Evolutionary conservation across 2,797 vertebrate species (phyloP).

Genomic region (Pangasius mekongensis): DNA sequence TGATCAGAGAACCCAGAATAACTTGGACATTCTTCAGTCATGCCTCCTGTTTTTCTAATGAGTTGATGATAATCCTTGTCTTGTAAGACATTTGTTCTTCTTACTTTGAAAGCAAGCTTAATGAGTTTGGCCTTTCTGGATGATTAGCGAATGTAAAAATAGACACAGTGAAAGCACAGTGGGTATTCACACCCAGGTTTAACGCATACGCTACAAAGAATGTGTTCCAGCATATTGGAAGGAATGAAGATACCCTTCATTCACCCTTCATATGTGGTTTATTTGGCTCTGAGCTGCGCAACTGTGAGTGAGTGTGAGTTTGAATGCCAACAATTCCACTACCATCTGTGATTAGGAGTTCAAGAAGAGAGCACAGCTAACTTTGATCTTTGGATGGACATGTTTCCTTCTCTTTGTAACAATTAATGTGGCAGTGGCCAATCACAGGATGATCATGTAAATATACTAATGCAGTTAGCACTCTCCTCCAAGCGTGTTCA

Average conservation of each 20-base stretch:
- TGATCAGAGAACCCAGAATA: neutral
- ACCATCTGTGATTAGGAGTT: constrained; percentile 16
- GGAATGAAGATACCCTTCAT: constrained; percentile 1
- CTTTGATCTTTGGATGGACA: neutral
- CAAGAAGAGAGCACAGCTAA: constrained; percentile 4
- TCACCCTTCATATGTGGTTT: constrained; percentile 7
- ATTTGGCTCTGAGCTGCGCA: neutral
- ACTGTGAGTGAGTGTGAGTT: neutral
- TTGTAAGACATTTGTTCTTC: constrained; percentile 23
- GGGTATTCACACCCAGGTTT: constrained; percentile 11
- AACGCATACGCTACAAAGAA: neutral
- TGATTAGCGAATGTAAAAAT: constrained; percentile 18
- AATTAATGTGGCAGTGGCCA: too few species aligned
- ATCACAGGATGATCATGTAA: neutral
- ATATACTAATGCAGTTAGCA: neutral
- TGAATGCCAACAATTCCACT: neutral
- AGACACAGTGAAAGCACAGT: neutral
- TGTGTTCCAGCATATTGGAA: constrained; percentile 24
- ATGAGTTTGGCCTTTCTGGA: constrained; percentile 6
- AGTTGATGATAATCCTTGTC: neutral
- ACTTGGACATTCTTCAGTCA: neutral
- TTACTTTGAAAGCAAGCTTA: constrained; percentile 20
- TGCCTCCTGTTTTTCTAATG: constrained; percentile 5
- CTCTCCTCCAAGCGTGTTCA: too few species aligned
- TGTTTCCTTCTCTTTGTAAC: neutral